Evolutionary conservation across 2,888 invertebrate species (phyloP).

Genomic region (Volucella inanis): DNA sequence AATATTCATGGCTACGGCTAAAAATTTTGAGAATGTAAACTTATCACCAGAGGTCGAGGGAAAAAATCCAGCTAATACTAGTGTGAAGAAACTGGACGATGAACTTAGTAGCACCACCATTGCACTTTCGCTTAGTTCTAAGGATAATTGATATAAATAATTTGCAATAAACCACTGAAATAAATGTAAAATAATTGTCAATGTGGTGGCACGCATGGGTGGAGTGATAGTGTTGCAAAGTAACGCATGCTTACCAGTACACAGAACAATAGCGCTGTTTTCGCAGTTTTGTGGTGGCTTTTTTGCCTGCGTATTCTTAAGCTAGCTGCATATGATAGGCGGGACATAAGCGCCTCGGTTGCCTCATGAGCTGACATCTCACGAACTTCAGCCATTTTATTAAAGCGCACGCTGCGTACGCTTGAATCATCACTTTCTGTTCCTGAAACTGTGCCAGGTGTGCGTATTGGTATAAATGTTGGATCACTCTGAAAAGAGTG

Average conservation of each 20-base stretch:
- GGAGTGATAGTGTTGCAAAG: conserved; percentile 44
- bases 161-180: conserved; percentile 97
- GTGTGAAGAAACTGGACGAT: conserved; percentile 93
- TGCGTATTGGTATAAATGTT: conserved; percentile 94
- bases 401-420: conserved; percentile 93
- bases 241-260: conserved; percentile 87
- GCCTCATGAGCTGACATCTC: conserved; percentile 96
- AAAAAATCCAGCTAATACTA: conserved; percentile 93
- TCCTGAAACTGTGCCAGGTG: conserved; percentile 84
- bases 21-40: conserved; percentile 92
- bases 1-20: conserved; percentile 91
- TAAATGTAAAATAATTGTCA: conserved; percentile 36
- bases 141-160: conserved; percentile 94
- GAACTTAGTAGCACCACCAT: conserved; percentile 95
- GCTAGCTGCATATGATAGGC: conserved; percentile 97
- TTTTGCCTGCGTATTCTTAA: conserved; percentile 89
- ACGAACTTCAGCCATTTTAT: conserved; percentile 93
- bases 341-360: conserved; percentile 94
- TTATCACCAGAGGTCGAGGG: conserved; percentile 92
- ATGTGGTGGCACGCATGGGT: conserved; percentile 58
- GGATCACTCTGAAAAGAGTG: conserved; percentile 90
- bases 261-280: conserved; percentile 93
- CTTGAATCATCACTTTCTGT: conserved; percentile 94
- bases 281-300: conserved; percentile 87
- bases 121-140: conserved; percentile 92